A percentile compares a stretch with the other conserved stretches of the same genome.
Conservation (phyloP, 2,797 vertebrate genomes). For the Sandelia bainsii region DNA sequence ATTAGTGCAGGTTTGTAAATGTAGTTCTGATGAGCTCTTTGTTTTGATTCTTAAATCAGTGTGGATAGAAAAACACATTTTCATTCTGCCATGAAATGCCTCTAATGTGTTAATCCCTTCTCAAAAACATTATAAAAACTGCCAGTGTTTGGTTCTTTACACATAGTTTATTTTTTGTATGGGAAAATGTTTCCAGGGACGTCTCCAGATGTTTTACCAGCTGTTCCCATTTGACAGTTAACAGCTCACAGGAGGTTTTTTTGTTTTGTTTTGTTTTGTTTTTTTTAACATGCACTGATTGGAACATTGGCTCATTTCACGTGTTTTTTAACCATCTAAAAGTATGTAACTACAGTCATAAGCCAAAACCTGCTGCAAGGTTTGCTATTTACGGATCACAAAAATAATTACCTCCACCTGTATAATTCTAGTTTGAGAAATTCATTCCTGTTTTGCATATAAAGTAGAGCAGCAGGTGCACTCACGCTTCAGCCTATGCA, state of each 20-base stretch:
- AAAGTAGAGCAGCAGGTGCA: background rate
- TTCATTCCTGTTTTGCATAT: background rate
- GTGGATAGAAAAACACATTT: background rate
- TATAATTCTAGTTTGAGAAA: background rate
- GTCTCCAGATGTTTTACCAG: background rate
- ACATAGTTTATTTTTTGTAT: slow-evolving; percentile 2
- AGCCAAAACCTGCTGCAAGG: no score
- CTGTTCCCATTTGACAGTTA: background rate
- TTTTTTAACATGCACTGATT: background rate
- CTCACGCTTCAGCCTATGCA: background rate
- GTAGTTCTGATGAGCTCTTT: background rate
- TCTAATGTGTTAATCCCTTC: background rate
- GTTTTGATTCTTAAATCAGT: background rate
- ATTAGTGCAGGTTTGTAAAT: slow-evolving; percentile 11
- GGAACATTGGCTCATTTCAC: background rate
- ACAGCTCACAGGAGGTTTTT: background rate
- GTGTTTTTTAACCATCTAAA: background rate
- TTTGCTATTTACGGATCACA: no score
- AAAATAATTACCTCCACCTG: background rate
- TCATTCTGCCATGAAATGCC: background rate
- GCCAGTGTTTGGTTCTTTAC: background rate
- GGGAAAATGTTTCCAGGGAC: background rate
- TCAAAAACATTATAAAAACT: background rate
- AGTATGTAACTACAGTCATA: background rate
- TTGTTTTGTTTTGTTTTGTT: background rate